Conservation (phyloP, 92 coral and sea anemone species). For the Heteractis magnifica region DNA sequence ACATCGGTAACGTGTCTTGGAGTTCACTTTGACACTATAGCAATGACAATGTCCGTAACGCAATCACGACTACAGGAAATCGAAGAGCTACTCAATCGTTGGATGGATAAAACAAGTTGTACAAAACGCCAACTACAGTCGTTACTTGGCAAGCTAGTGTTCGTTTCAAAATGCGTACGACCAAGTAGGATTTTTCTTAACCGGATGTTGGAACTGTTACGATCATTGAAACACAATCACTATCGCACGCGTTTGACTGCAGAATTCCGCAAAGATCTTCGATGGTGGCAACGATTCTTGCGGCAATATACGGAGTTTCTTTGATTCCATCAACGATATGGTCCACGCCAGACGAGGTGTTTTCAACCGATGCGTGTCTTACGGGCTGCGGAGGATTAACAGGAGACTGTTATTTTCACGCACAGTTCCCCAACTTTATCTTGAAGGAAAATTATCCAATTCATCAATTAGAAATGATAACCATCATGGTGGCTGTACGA, state of each 20-base stretch:
- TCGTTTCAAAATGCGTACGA: constrained; percentile 49
- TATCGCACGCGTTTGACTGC: constrained; percentile 22
- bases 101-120: constrained; percentile 13
- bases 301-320: constrained; percentile 37
- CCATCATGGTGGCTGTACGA: not conserved
- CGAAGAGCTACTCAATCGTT: constrained; percentile 5
- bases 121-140: constrained; percentile 39
- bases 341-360: constrained; percentile 37
- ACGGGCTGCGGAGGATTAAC: constrained; percentile 45
- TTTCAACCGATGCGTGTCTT: constrained; percentile 53
- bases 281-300: constrained; percentile 46
- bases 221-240: constrained; percentile 28
- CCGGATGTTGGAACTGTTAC: constrained; percentile 27
- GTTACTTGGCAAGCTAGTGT: constrained; percentile 33
- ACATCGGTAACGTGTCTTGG: constrained; percentile 32
- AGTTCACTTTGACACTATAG: constrained; percentile 27
- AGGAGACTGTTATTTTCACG: constrained; percentile 28
- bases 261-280: constrained; percentile 41
- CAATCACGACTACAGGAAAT: constrained; percentile 25
- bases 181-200: constrained; percentile 44
- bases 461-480: constrained; percentile 12
- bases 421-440: not conserved
- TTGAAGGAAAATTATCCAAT: not conserved
- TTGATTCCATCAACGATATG: constrained; percentile 18
- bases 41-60: constrained; percentile 36